Conservation (phyloP, 2,888 invertebrate species). For the Fragum fragum region DNA sequence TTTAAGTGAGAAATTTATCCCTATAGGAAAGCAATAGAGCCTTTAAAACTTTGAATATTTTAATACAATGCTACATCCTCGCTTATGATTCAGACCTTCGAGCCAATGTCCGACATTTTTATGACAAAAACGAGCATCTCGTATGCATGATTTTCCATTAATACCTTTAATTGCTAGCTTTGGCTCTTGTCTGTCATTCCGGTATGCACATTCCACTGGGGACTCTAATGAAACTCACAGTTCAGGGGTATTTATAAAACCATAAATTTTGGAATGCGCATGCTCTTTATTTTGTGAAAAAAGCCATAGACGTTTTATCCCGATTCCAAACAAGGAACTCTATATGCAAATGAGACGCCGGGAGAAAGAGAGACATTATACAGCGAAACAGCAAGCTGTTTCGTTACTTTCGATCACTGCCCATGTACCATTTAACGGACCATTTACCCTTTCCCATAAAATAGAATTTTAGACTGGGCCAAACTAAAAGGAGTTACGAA, state of each 20-base stretch:
- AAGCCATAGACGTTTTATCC: neutral
- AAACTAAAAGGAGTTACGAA: no score
- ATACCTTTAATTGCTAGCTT: constrained; percentile 6
- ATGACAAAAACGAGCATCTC: neutral
- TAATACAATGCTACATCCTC: no score
- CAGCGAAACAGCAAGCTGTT: no score
- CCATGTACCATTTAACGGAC: no score
- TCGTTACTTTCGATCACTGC: no score
- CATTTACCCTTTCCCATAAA: no score
- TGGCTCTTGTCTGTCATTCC: constrained; percentile 3
- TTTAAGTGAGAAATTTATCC: no score
- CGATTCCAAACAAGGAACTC: constrained; percentile 1
- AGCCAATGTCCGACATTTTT: neutral
- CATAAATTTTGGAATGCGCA: neutral
- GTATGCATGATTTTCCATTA: constrained; percentile 1
- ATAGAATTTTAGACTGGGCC: no score
- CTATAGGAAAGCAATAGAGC: no score
- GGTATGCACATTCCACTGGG: neutral
- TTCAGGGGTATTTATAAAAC: neutral
- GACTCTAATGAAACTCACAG: neutral
- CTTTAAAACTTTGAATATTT: no score
- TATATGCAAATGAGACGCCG: neutral
- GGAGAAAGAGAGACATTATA: neutral
- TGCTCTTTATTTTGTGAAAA: constrained; percentile 2
- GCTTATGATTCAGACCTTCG: neutral